Conservation (phyloP, 1,140 invertebrate species). For the Adoxophyes honmai region DNA sequence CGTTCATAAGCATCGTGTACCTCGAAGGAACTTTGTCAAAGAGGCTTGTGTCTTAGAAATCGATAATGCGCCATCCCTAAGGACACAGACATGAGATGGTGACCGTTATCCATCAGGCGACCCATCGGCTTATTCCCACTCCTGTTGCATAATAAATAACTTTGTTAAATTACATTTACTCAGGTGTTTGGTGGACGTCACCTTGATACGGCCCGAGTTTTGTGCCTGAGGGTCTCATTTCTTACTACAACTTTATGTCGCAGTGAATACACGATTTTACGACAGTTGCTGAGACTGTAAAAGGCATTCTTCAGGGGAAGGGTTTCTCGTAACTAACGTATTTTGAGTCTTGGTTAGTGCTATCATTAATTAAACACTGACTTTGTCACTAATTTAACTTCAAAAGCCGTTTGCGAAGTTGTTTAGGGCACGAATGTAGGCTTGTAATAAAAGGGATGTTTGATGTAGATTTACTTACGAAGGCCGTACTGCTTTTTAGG, state of each 20-base stretch:
- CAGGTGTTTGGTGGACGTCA: neutral
- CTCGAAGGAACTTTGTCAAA: neutral
- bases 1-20: too few relatives aligned
- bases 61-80: neutral
- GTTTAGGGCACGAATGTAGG: too few relatives aligned
- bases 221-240: neutral
- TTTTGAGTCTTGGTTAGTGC: too few relatives aligned
- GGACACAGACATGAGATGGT: neutral
- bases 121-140: neutral
- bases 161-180: neutral
- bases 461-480: too few relatives aligned
- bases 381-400: too few relatives aligned
- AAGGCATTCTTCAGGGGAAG: neutral
- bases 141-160: neutral
- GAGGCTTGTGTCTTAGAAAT: neutral
- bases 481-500: too few relatives aligned
- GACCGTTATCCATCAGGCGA: conserved; percentile 11
- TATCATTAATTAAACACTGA: too few relatives aligned
- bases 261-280: conserved; percentile 3
- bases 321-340: too few relatives aligned
- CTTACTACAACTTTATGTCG: neutral
- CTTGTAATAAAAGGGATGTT: too few relatives aligned
- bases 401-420: too few relatives aligned
- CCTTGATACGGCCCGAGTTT: neutral
- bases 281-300: neutral